Conservation (phyloP, 2,797 vertebrate species). For the Rachycentron canadum region DNA sequence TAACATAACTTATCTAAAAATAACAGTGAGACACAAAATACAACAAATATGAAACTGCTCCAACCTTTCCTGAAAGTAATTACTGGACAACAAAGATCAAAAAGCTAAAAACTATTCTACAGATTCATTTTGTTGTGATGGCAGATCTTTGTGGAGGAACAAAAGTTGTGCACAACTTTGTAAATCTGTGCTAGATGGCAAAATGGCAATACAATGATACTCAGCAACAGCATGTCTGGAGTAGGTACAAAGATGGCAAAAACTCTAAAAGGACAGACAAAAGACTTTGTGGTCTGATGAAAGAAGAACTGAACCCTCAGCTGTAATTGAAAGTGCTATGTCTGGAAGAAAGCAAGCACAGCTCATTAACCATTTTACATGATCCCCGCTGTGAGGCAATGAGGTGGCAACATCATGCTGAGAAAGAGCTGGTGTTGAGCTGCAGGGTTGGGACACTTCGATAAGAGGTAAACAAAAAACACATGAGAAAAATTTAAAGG, state of each 20-base stretch:
- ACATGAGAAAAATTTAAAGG: constrained; percentile 5
- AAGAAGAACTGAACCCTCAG: constrained; percentile 26
- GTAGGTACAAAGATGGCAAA: constrained; percentile 3
- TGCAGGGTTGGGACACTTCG: not conserved
- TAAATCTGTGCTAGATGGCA: constrained; percentile 6
- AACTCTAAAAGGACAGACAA: constrained; percentile 4
- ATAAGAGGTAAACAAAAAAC: not conserved
- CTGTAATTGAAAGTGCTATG: constrained; percentile 46
- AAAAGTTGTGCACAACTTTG: not conserved
- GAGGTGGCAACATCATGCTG: constrained; percentile 42
- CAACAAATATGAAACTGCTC: not conserved
- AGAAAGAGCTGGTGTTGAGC: constrained; percentile 22
- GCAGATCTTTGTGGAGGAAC: not conserved
- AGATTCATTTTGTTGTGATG: not conserved
- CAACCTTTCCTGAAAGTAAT: not conserved
- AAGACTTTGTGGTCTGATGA: constrained; percentile 28
- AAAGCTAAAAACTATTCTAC: not conserved
- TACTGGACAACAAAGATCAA: not conserved
- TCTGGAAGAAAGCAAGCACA: constrained; percentile 46
- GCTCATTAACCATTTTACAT: constrained; percentile 64
- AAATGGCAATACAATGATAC: not conserved
- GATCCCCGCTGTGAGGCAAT: constrained; percentile 55
- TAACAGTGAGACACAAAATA: not conserved
- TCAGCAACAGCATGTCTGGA: constrained; percentile 2
- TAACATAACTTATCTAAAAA: no score